phyloP scores from a whole-genome alignment of 92 coral and sea anemone species.

The Porites divaricata region DNA sequence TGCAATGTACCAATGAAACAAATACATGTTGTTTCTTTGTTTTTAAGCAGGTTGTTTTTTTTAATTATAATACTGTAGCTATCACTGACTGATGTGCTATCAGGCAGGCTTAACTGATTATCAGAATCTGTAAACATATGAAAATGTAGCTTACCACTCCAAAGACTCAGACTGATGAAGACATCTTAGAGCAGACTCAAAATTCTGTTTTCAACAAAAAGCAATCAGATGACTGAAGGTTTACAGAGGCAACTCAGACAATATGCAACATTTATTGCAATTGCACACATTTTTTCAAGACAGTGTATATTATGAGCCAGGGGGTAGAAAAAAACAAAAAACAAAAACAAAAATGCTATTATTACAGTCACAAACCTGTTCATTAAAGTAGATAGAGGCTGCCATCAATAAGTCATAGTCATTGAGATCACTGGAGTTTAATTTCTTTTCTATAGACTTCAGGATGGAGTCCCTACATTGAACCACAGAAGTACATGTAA shows the following conservation, averaged over 20 bases:
- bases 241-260: not conserved
- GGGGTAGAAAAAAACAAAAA: not conserved
- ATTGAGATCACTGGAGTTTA: constrained; percentile 92
- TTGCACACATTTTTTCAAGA: no score
- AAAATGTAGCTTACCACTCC: constrained; percentile 72
- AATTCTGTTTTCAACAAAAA: constrained; percentile 64
- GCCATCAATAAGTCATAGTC: constrained; percentile 92
- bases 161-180: constrained; percentile 96
- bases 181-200: constrained; percentile 91
- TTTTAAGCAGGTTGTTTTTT: no score
- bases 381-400: constrained; percentile 90
- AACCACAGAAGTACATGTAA: not conserved
- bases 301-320: no score
- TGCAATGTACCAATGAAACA: no score
- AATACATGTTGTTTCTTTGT: no score
- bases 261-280: no score
- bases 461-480: constrained; percentile 80
- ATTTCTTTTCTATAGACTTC: constrained; percentile 84
- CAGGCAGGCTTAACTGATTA: not conserved
- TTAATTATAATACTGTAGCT: no score
- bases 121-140: not conserved
- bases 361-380: constrained; percentile 70
- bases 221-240: not conserved
- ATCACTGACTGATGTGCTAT: no score
- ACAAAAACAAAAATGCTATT: no score